Evolutionary conservation across 2,888 invertebrate genomes (phyloP).

Genomic region (Ichneumon xanthorius): DNA sequence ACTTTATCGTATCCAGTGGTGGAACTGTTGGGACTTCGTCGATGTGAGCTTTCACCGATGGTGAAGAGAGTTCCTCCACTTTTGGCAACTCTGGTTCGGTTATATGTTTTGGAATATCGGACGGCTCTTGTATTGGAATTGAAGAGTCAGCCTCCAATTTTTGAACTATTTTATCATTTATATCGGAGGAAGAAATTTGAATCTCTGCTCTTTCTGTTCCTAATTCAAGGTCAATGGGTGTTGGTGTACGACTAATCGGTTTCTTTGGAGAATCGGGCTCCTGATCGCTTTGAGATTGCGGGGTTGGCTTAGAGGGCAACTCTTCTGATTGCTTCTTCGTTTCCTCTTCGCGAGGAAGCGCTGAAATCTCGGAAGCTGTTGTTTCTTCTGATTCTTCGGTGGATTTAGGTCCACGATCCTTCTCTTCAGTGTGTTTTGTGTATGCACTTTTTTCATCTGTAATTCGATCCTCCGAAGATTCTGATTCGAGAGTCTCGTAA

Average conservation of each 20-base stretch:
- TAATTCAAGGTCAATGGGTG: conserved; percentile 17
- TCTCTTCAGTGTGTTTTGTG: not conserved
- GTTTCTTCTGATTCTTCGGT: conserved; percentile 21
- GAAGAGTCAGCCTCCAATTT: conserved; percentile 5
- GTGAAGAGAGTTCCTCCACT: not conserved
- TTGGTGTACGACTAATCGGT: conserved; percentile 5
- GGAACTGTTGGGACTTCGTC: conserved; percentile 35
- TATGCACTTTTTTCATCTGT: not conserved
- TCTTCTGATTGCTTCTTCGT: conserved; percentile 18
- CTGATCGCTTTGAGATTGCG: not conserved
- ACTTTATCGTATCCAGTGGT: conserved; percentile 10
- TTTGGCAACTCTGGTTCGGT: not conserved
- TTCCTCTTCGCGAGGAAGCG: conserved; percentile 5
- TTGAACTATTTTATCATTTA: not conserved
- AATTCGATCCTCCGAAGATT: conserved; percentile 53
- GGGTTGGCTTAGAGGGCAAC: not conserved
- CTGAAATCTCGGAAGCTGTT: conserved; percentile 34
- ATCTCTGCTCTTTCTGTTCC: not conserved
- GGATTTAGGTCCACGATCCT: not conserved
- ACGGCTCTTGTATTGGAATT: conserved; percentile 1
- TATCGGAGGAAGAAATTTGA: not conserved
- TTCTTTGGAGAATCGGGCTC: conserved; percentile 4
- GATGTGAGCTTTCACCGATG: not conserved
- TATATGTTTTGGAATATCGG: not conserved
- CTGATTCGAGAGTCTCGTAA: conserved; percentile 46